A percentile compares a stretch with the other conserved stretches of the same genome.
phyloP scores from a whole-genome alignment of 2,797 vertebrate genomes.

The Leuciscus waleckii region DNA sequence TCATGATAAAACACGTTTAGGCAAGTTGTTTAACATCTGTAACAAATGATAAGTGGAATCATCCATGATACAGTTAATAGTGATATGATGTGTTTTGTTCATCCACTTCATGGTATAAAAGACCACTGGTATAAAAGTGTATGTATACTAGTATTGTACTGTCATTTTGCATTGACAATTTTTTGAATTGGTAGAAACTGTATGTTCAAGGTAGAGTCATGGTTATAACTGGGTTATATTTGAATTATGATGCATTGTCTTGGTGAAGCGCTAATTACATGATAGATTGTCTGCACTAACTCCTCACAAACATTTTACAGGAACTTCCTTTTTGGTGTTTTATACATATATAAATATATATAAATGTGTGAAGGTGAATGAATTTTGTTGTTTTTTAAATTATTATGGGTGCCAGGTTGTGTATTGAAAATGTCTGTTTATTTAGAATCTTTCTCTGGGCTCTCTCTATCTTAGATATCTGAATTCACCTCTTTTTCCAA shows the following conservation, averaged over 20 bases:
- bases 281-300: conserved; percentile 80
- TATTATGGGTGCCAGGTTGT: conserved; percentile 64
- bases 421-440: conserved; percentile 57
- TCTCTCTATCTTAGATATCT: conserved; percentile 58
- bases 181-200: conserved; percentile 41
- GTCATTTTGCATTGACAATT: conserved; percentile 44
- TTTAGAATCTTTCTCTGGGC: conserved; percentile 61
- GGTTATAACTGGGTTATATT: conserved; percentile 36
- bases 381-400: conserved; percentile 75
- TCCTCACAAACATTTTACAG: conserved; percentile 83
- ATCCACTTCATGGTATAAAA: conserved; percentile 21
- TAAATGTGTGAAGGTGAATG: conserved; percentile 80
- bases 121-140: conserved; percentile 42
- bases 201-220: conserved; percentile 24
- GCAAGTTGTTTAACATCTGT: conserved; percentile 32
- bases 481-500: conserved; percentile 62
- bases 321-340: conserved; percentile 81
- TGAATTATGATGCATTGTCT: conserved; percentile 51
- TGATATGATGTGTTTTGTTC: conserved; percentile 39
- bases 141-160: conserved; percentile 34
- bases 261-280: conserved; percentile 51
- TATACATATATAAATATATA: conserved; percentile 77
- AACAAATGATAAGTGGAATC: conserved; percentile 34
- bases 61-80: conserved; percentile 33
- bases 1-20: conserved; percentile 32